Evolutionary conservation across 1,140 invertebrate genomes (phyloP).

Genomic region (Andricus grossulariae): DNA sequence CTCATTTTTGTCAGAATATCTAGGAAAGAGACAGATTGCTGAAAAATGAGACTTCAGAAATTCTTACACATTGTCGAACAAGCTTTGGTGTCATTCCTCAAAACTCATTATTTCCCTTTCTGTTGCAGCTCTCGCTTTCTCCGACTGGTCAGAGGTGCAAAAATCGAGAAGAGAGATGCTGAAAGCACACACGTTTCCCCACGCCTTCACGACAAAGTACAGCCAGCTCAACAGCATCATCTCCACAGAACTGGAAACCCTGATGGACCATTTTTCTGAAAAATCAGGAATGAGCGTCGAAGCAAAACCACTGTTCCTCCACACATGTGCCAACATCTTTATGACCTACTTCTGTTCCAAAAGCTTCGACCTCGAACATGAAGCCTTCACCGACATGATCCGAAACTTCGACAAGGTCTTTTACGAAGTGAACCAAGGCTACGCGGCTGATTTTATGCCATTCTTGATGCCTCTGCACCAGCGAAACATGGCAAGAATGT

Average conservation of each 20-base stretch:
- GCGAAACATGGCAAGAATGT: slow-evolving; percentile 82
- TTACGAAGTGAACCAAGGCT: slow-evolving; percentile 93
- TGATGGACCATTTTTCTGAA: slow-evolving; percentile 77
- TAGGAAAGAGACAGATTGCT: slow-evolving; percentile 4
- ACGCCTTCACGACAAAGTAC: slow-evolving; percentile 83
- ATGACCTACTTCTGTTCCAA: slow-evolving; percentile 88
- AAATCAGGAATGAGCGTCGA: slow-evolving; percentile 65
- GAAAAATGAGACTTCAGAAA: neutral
- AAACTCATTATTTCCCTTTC: slow-evolving; percentile 49
- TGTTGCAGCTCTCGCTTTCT: slow-evolving; percentile 87
- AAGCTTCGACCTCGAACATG: slow-evolving; percentile 82
- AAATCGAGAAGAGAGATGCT: slow-evolving; percentile 86
- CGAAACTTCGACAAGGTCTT: slow-evolving; percentile 90
- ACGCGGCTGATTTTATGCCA: slow-evolving; percentile 91
- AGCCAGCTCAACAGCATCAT: slow-evolving; percentile 81
- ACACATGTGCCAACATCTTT: slow-evolving; percentile 90
- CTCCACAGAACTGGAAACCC: slow-evolving; percentile 77
- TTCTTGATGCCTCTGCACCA: slow-evolving; percentile 85
- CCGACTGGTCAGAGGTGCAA: slow-evolving; percentile 90
- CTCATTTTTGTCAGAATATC: neutral
- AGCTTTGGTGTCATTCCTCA: neutral
- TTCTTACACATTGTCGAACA: neutral
- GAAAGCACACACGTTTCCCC: slow-evolving; percentile 85
- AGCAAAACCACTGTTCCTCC: slow-evolving; percentile 80
- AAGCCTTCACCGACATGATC: slow-evolving; percentile 81